Evolutionary conservation across 30 jellyfish, hydroid and myxozoan species (phyloP).

Genomic region (Hydra vulgaris): DNA sequence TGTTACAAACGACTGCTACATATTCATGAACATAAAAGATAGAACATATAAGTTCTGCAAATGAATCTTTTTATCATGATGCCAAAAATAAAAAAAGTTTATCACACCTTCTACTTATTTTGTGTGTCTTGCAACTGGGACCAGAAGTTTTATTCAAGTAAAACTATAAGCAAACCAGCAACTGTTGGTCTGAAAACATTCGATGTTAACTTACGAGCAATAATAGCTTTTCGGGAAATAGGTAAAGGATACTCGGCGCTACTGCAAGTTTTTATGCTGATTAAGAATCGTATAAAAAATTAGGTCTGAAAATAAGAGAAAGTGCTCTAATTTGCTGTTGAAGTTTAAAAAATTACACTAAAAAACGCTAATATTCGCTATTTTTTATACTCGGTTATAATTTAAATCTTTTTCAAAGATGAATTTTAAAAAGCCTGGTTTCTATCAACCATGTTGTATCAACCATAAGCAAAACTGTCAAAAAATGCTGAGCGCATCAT

Average conservation of each 20-base stretch:
- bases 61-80: neutral
- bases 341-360: no score
- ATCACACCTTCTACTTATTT: neutral
- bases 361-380: no score
- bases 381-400: no score
- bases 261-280: no score
- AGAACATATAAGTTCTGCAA: neutral
- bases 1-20: neutral
- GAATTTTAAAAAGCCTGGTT: no score
- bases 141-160: neutral
- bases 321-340: no score
- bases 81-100: neutral
- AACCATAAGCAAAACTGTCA: no score
- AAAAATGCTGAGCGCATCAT: no score
- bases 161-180: neutral
- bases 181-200: neutral
- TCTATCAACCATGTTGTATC: no score
- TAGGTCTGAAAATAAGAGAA: no score
- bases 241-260: neutral
- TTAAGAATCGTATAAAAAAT: no score
- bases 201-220: neutral
- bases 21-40: neutral
- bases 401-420: no score
- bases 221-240: neutral
- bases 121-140: neutral